Base-by-base conservation (phyloP, 2,113 vertebrate species). In the Myrmecobius fasciatus region DNA sequence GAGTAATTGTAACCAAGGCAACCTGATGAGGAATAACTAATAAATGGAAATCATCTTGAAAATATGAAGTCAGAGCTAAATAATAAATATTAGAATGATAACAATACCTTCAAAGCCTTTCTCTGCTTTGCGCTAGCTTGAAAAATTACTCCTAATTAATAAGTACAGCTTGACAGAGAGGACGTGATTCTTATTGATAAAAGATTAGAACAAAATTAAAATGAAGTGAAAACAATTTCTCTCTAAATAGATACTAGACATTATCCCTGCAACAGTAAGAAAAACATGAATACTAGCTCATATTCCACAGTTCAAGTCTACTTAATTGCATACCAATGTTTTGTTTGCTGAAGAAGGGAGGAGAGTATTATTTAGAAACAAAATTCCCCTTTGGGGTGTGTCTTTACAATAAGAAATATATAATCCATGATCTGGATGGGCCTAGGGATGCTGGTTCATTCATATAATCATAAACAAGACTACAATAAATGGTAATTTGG, bases 1-100 rank as follows among this genome's bases (percentile, higher is more conserved):
- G 95, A 97, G 95, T 97, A 97, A 97, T 96, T 97, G 98, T 97
- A 97, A 97, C 97, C 96, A 97, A 89, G 97, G 97, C 93, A 98
- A 97, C 97, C 43, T 95, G 96, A 95, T 95, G 96, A 89, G 43
- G 96, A 94, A 97, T 95, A 97, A 97, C 97, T 97, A 98, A 97
- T 97, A 91, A 96, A 83, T 92, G 48, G 48, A 97, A 97, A 96
- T 97, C 93, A 95, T 96, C 94, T 96, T 96, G 67, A 94, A 97
- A 97, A 95, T 97, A 94, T 54, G 94, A 95, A 93, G 22, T 95
- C 93, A 24, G 31, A 93, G 91, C 92, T 94, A 97, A 97, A 96
- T 96, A 97, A 96, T 94, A 97, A 97, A 97, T 97, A 95, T 95
- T 95, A 92, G 88, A 96, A 94, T 94, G 93, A 92, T 93, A 97